phyloP scores from a whole-genome alignment of 2,888 invertebrate genomes.

The Aphodius granarius region DNA sequence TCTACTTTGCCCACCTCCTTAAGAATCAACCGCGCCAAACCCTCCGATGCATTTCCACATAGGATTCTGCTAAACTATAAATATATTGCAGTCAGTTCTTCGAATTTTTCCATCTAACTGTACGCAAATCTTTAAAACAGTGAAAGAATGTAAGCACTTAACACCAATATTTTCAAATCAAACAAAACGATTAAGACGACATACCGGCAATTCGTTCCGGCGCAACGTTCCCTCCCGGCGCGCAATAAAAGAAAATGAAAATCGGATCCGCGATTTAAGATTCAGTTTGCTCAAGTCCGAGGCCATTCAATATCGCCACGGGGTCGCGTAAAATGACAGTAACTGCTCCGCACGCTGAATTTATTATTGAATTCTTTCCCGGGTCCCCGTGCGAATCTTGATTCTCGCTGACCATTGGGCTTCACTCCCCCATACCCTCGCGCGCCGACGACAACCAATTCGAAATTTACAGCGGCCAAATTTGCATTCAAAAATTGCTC shows the following conservation, averaged over 20 bases:
- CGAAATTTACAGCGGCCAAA: conserved; percentile 19
- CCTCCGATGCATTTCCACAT: not conserved
- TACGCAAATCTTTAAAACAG: no score
- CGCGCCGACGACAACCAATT: not conserved
- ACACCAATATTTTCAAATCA: no score
- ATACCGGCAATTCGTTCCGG: not conserved
- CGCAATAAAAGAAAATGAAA: not conserved
- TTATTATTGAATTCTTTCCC: conserved; percentile 26
- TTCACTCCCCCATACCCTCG: conserved; percentile 5
- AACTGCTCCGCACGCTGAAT: conserved; percentile 24
- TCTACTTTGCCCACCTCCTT: not conserved
- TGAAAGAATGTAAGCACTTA: no score
- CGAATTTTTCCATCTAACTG: no score
- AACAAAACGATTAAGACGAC: not conserved
- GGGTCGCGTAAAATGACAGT: conserved; percentile 28
- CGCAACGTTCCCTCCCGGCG: not conserved
- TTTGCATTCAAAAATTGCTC: conserved; percentile 25
- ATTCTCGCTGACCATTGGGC: conserved; percentile 15
- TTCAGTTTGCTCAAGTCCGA: conserved; percentile 26
- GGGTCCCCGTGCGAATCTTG: conserved; percentile 19
- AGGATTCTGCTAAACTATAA: not conserved
- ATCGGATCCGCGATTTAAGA: conserved; percentile 21
- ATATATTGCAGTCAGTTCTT: no score
- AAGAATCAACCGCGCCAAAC: conserved; percentile 36
- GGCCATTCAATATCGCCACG: conserved; percentile 26